These are phyloP conservation scores for Drosophila melanosoma DNA, from an alignment of 2,888 invertebrate species.

Conservation along the genomic window DNA sequence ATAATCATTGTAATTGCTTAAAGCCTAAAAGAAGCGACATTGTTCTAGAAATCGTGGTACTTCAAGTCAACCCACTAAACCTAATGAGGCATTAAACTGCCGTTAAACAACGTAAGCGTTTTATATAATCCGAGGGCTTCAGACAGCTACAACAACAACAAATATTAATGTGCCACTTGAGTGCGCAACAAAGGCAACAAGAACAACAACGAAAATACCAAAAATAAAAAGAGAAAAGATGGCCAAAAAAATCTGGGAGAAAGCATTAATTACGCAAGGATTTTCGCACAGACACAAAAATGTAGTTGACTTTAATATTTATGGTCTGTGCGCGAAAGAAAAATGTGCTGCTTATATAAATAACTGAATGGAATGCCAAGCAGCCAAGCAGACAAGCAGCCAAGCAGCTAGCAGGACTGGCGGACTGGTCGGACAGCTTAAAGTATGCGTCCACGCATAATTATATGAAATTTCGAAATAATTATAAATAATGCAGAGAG, in stretches of 20 bases:
- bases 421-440: conserved; percentile 2
- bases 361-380: conserved; percentile 54
- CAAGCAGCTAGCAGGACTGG: neutral
- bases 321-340: conserved; percentile 51
- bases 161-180: conserved; percentile 63
- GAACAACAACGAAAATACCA: neutral
- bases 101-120: conserved; percentile 61
- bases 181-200: conserved; percentile 40
- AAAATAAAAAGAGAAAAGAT: conserved; percentile 1
- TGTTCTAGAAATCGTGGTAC: conserved; percentile 1
- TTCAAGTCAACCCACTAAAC: conserved; percentile 39
- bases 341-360: conserved; percentile 66
- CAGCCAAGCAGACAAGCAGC: conserved; percentile 24
- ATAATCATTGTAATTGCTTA: conserved; percentile 2
- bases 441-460: conserved; percentile 71
- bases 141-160: conserved; percentile 39
- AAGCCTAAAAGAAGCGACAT: conserved; percentile 8
- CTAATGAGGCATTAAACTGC: conserved; percentile 66
- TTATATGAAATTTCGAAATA: conserved; percentile 78
- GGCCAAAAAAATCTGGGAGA: conserved; percentile 57
- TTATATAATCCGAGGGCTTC: conserved; percentile 54
- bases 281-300: conserved; percentile 56
- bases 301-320: conserved; percentile 74
- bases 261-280: conserved; percentile 73
- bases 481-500: conserved; percentile 74